Evolutionary conservation across 2,113 vertebrate genomes (phyloP), one percentile per base, ranked within the genome.

Genomic region (Oxygymnocypris stewartii): DNA sequence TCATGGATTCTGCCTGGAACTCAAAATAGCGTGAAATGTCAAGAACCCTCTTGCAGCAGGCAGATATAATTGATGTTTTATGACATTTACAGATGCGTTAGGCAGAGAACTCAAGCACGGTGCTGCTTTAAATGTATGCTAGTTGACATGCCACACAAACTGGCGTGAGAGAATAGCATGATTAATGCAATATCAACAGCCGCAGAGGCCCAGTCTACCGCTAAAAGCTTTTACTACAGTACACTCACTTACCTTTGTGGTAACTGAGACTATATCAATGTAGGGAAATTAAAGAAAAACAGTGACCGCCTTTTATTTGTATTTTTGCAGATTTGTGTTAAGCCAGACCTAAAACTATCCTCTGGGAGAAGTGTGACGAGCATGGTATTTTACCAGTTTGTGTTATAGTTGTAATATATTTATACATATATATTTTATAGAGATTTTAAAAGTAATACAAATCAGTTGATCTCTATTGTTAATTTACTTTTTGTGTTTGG

Each of bases 51-150:
- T 90, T 79, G 81, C 87, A 77, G 61, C 84, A 54, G 80, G 75
- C 84, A 82, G 85, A 79, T 84, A 90, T 88, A 89, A 89, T 88
- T 87, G 42, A 90, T 90, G 86, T 90, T 89, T 90, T 89, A 90
- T 90, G 84, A 90, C 89, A 89, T 90, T 90, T 89, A 89, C 88
- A 84, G 86, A 88, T 86, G 71, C 65, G 54, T 79, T 82, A 75
- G 76, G 85, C 42, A 82, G 86, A 79, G 81, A 88, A 89, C 81
- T 74, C 80, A 83, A 82, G 79, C 82, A 71, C 84, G 28, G 40
- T 76, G 40, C 51, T 63, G 81, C 81, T 85, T 86, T 84, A 84
- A 79, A 84, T 49, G 65, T 85, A 85, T 79, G 35, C 73, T 35
- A 65, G 83, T 79, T 85, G 82, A 84, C 57, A 74, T 31, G 51